phyloP scores from a whole-genome alignment of 64 coral and sea anemone species.

The Astreopora myriophthalma region DNA sequence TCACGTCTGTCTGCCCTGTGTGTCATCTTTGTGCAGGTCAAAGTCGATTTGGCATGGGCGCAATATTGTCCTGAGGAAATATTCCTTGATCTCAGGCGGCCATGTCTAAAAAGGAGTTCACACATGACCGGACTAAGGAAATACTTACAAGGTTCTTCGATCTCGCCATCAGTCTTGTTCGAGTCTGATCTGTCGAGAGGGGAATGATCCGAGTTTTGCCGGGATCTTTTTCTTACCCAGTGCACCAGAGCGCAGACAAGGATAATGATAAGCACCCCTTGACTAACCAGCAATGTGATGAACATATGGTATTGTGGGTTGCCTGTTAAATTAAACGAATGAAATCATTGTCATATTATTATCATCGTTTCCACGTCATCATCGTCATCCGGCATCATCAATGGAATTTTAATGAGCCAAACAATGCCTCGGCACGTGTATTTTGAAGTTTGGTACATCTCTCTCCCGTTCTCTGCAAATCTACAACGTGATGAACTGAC shows the following conservation, averaged over 20 bases:
- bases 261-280: slow-evolving; percentile 39
- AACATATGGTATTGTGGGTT: slow-evolving; percentile 29
- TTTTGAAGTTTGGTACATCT: too few relatives aligned
- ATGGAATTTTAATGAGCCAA: too few relatives aligned
- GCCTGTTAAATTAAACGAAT: background rate
- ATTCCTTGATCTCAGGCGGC: too few relatives aligned
- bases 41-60: too few relatives aligned
- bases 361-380: background rate
- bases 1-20: too few relatives aligned
- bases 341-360: background rate
- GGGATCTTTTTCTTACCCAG: slow-evolving; percentile 58
- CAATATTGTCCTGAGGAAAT: too few relatives aligned
- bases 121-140: background rate
- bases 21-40: too few relatives aligned
- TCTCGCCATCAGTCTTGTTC: background rate
- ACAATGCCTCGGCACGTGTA: too few relatives aligned
- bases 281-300: slow-evolving; percentile 63
- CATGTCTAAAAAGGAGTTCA: background rate
- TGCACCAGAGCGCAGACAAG: slow-evolving; percentile 66
- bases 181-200: slow-evolving; percentile 14
- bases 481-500: too few relatives aligned
- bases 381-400: background rate
- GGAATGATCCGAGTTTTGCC: background rate
- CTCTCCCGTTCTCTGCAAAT: too few relatives aligned
- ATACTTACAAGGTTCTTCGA: background rate